Evolutionary conservation across 1,140 invertebrate genomes (phyloP), one percentile per base, ranked within the genome.

Genomic region (Drosophila navojoa): DNA sequence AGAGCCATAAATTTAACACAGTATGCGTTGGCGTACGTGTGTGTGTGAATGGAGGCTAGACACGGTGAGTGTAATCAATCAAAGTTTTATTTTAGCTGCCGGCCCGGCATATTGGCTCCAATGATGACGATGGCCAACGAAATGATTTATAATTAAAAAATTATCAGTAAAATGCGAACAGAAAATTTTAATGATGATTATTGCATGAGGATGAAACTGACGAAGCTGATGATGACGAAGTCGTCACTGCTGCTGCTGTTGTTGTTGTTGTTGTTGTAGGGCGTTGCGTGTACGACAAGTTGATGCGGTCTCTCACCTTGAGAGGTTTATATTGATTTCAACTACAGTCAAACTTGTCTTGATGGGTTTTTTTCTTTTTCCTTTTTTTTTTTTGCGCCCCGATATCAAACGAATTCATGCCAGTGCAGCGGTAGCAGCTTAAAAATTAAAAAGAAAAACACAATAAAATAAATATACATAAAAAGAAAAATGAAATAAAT

Each of bases 251-350:
- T 22, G 44, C 25, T 35, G 63, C 40, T 40, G 58, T 29, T 22
- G 44, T 25, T 35, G 50, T 11, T 13, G 16, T 7, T 15, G 11
- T 13, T 52, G 16, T 13, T 61, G 22, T 52, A 61, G 73, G 74
- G 77, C 73, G 74, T 79, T 76, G 77, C 77, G 69, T 76, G 69
- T 79, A 49, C 47, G 47, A 72, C 58, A 59, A 72, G 60, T 87
- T 73, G 79, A 32, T 72, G 82, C 82, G 82, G 84, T 86, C 82
- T 86, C 82, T 86, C 76, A 86, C 82, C 82, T 86, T 86, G 82
- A 89, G 79, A 62, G 64, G 71, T 68, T 87, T 71, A 84, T 67
- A 77, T 84, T 71, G 63, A 84, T 67, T 84, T 64, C 76, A 71
- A 54, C 58, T 67, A 44, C 25, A 55, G 50, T 69, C 61, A 73